A percentile compares a stretch with the other conserved stretches of the same genome.
phyloP scores from a whole-genome alignment of 1,140 invertebrate species.

The Drosophila miranda region DNA sequence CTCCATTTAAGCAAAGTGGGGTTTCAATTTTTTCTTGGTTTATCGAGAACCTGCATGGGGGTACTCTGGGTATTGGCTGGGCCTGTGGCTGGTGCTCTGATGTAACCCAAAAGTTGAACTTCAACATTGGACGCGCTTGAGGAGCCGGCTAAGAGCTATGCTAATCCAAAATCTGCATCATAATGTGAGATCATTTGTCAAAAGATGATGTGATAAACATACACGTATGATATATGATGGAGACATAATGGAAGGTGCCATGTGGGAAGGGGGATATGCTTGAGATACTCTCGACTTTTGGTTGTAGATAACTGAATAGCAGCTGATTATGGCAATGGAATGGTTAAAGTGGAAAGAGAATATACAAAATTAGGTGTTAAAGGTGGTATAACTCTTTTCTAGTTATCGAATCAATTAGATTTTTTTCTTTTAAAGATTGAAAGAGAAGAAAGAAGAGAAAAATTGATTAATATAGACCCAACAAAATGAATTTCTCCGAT shows the following conservation, averaged over 20 bases:
- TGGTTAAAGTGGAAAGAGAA: too few species aligned
- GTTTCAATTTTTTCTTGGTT: slow-evolving; percentile 33
- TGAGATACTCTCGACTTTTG: neutral
- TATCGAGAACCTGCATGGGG: slow-evolving; percentile 64
- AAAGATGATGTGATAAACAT: slow-evolving; percentile 51
- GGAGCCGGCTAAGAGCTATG: slow-evolving; percentile 42
- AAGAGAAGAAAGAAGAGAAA: neutral
- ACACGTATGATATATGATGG: slow-evolving; percentile 4
- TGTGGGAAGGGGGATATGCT: neutral
- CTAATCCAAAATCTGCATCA: slow-evolving; percentile 56
- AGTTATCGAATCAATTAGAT: too few species aligned
- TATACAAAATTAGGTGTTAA: too few species aligned
- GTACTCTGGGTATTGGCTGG: neutral
- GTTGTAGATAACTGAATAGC: too few species aligned
- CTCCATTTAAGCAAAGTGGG: slow-evolving; percentile 35
- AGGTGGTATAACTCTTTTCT: too few species aligned
- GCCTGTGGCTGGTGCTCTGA: slow-evolving; percentile 1
- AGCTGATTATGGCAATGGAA: too few species aligned
- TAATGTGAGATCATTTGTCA: slow-evolving; percentile 53
- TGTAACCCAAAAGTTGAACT: slow-evolving; percentile 18
- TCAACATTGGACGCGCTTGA: slow-evolving; percentile 12
- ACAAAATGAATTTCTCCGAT: too few species aligned
- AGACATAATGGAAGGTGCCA: slow-evolving; percentile 38
- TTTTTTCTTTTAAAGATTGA: too few species aligned
- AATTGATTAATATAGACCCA: too few species aligned